These are phyloP conservation scores for Eremobia ochroleuca DNA, from an alignment of 2,888 invertebrate genomes.

Conservation along the genomic window DNA sequence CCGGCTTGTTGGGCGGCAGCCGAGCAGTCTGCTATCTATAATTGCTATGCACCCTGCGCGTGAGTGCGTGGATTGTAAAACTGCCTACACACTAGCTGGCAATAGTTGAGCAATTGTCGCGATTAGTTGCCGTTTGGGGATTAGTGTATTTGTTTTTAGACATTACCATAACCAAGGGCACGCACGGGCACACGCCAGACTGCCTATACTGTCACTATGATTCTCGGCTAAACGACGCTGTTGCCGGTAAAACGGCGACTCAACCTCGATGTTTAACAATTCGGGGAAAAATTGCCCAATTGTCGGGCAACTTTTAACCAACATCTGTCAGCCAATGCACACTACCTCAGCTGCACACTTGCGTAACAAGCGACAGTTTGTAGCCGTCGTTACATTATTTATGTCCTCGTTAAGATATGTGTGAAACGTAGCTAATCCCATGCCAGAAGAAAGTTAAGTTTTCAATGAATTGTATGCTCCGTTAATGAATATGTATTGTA, in stretches of 20 bases:
- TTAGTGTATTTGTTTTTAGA: background rate
- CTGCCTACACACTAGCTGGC: conserved; percentile 5
- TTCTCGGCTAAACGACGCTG: background rate
- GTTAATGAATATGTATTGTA: conserved; percentile 52
- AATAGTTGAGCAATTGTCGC: conserved; percentile 10
- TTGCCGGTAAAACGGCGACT: background rate
- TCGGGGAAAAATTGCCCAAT: background rate
- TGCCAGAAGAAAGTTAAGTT: conserved; percentile 60
- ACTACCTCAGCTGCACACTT: conserved; percentile 52
- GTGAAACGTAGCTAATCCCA: conserved; percentile 57
- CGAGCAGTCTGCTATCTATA: conserved; percentile 80
- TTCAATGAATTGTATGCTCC: conserved; percentile 47
- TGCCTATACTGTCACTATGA: background rate
- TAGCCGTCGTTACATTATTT: conserved; percentile 54
- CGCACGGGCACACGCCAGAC: no score
- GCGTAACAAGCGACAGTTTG: conserved; percentile 70
- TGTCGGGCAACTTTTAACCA: background rate
- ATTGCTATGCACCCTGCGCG: conserved; percentile 74
- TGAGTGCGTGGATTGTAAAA: conserved; percentile 56
- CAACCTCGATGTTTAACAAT: background rate
- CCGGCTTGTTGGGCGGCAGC: conserved; percentile 75
- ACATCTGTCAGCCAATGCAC: background rate
- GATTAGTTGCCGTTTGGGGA: background rate
- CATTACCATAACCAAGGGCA: background rate
- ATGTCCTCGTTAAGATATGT: conserved; percentile 51